phyloP scores from a whole-genome alignment of 2,888 invertebrate genomes.

The Drosophila kambysellisi region DNA sequence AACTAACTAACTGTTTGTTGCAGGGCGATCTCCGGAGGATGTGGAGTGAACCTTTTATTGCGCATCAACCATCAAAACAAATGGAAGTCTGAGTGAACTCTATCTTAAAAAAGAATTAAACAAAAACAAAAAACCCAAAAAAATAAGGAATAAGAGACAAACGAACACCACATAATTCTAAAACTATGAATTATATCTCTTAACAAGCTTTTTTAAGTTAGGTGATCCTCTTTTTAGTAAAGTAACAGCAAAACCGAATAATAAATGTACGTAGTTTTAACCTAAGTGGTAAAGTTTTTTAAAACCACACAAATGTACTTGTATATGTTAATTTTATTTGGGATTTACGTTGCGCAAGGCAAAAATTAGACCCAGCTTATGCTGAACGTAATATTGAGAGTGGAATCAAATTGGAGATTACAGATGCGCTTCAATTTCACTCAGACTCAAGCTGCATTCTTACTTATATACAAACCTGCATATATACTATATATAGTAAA shows the following conservation, averaged over 20 bases:
- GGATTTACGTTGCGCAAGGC: conserved; percentile 50
- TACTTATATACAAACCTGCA: conserved; percentile 33
- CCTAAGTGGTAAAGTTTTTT: conserved; percentile 53
- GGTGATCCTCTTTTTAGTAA: conserved; percentile 63
- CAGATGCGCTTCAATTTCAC: conserved; percentile 29
- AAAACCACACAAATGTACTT: conserved; percentile 46
- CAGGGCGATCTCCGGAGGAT: conserved; percentile 98
- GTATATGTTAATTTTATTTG: conserved; percentile 55
- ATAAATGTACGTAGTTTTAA: conserved; percentile 66
- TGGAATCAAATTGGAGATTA: conserved; percentile 35
- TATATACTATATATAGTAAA: conserved; percentile 24
- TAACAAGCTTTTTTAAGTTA: conserved; percentile 68
- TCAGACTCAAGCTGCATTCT: conserved; percentile 32
- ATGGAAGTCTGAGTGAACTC: conserved; percentile 90
- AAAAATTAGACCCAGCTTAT: conserved; percentile 37
- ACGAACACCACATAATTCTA: conserved; percentile 42
- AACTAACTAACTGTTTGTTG: conserved; percentile 66
- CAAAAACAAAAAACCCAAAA: conserved; percentile 25
- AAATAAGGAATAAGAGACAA: conserved; percentile 16
- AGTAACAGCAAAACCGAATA: conserved; percentile 70
- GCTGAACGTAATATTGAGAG: conserved; percentile 48
- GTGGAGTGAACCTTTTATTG: conserved; percentile 99
- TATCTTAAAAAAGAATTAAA: conserved; percentile 59
- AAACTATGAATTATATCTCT: conserved; percentile 67
- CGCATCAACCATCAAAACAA: conserved; percentile 92